phyloP scores from a whole-genome alignment of 2,888 invertebrate genomes.

The Drosophila koepferae region DNA sequence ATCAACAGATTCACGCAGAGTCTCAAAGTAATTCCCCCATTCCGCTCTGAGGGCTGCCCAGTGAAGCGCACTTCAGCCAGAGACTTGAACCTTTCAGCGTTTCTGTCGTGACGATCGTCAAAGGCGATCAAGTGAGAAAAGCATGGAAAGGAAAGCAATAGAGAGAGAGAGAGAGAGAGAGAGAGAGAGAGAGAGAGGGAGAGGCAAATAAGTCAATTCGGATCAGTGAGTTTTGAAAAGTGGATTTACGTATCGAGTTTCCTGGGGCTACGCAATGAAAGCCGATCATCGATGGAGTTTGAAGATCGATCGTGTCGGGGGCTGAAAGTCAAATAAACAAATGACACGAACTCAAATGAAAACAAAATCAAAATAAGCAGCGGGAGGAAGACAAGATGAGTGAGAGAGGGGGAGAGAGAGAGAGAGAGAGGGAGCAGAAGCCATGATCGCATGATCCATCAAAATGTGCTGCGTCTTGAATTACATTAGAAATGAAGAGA shows the following conservation, averaged over 20 bases:
- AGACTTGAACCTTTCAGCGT: constrained; percentile 40
- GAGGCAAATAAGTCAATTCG: constrained; percentile 26
- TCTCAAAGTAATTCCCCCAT: not conserved
- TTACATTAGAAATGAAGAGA: constrained; percentile 43
- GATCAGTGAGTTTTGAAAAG: constrained; percentile 19
- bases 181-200: constrained; percentile 26
- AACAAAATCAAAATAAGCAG: constrained; percentile 27
- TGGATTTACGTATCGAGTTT: constrained; percentile 41
- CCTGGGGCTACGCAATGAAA: constrained; percentile 12
- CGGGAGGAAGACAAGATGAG: not conserved
- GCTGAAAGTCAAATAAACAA: constrained; percentile 28
- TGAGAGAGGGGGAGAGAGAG: not conserved
- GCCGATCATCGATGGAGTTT: constrained; percentile 21
- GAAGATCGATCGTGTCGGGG: constrained; percentile 13
- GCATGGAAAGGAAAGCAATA: constrained; percentile 49
- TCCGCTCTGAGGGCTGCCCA: not conserved
- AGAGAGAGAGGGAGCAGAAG: constrained; percentile 19
- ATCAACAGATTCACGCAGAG: constrained; percentile 8
- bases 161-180: not conserved
- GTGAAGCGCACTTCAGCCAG: not conserved
- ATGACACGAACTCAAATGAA: constrained; percentile 30
- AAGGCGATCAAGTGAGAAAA: constrained; percentile 49
- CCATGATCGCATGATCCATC: constrained; percentile 50
- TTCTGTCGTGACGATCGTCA: constrained; percentile 26
- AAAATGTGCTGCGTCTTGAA: constrained; percentile 48